A percentile compares a stretch with the other conserved stretches of the same genome.
Evolutionary conservation across 2,797 vertebrate genomes (phyloP).

Genomic region (Micrastur ruficollis): DNA sequence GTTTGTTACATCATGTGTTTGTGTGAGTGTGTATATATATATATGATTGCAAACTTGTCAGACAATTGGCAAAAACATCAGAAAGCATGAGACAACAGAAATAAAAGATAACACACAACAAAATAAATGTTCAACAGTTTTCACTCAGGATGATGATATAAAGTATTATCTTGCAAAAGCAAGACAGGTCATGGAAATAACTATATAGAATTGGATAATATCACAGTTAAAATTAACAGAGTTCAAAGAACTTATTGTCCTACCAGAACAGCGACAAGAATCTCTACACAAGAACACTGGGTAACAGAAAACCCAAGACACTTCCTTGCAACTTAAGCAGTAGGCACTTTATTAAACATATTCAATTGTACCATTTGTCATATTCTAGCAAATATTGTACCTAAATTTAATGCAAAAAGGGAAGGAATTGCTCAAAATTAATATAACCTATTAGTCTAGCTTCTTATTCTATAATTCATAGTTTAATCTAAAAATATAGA

Average conservation of each 20-base stretch:
- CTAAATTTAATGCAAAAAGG: slow-evolving; percentile 5
- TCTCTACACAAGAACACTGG: not conserved
- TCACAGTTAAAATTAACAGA: not conserved
- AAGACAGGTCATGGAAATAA: not conserved
- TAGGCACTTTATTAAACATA: not conserved
- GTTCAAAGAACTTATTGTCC: not conserved
- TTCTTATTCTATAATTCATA: slow-evolving; percentile 23
- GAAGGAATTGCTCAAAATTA: slow-evolving; percentile 14
- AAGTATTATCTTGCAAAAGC: not conserved
- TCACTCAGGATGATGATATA: not conserved
- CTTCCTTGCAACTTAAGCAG: slow-evolving; percentile 2
- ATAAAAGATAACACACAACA: not conserved
- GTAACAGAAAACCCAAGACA: not conserved
- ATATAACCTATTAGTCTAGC: slow-evolving; percentile 14
- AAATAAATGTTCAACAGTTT: not conserved
- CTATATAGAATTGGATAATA: not conserved
- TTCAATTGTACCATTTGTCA: slow-evolving; percentile 29
- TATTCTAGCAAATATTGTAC: slow-evolving; percentile 26
- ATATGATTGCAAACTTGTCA: not conserved
- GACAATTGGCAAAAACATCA: not conserved
- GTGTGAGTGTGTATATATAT: not conserved
- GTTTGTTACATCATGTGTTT: not conserved
- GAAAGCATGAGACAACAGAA: not conserved
- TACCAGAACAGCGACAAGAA: not conserved
- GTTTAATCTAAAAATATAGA: slow-evolving; percentile 33